Evolutionary conservation across 1,140 invertebrate species (phyloP), one percentile per base, ranked within the genome.

Genomic region (Macrobrachium nipponense): DNA sequence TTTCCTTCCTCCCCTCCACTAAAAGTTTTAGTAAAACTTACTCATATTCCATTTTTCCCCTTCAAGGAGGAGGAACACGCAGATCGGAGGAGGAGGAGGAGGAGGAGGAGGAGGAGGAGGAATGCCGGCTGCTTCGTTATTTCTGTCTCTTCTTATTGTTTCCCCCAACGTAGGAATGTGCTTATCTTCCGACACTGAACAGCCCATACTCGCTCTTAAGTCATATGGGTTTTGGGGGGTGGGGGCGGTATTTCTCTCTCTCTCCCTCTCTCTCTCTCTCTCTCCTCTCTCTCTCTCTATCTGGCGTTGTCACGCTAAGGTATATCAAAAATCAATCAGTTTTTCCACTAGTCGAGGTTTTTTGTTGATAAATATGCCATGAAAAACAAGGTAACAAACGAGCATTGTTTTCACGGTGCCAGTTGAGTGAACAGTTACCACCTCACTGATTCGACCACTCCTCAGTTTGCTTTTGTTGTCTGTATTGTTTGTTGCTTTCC

Each of bases 101-200:
- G 2, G 51, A 51, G 51, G 12, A 3, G 2, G 12, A 51, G 51
- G 51, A 51, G 51, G 51, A 51, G 43, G 72, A 60, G 51, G 81
- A 83, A 83, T 83, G 81, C 81, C 81, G 66, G 27, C 64, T 27
- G 23, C 81, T 75, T 83, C 72, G 81, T 83, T 83, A 83, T 83
- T 83, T 83, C 81, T 77, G 81, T 83, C 81, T 75, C 81, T n/a
- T 73, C 81, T 76, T 83, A 83, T 83, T 83, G 81, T 83, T 83
- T 83, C 72, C 81, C 81, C 81, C 70, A 83, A 83, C 59, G 60
- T 36, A 73, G 72, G 81, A 83, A 83, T 83, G 81, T 76, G 81
- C 70, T 83, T 83, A 83, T 83, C 81, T 83, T 23, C 72, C 59
- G 72, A 60, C 81, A 23, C 62, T 51, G 79, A 80, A 66, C 62